Evolutionary conservation across 1,140 invertebrate species (phyloP), one percentile per base, ranked within the genome.

Genomic region (Elysia chlorotica): DNA sequence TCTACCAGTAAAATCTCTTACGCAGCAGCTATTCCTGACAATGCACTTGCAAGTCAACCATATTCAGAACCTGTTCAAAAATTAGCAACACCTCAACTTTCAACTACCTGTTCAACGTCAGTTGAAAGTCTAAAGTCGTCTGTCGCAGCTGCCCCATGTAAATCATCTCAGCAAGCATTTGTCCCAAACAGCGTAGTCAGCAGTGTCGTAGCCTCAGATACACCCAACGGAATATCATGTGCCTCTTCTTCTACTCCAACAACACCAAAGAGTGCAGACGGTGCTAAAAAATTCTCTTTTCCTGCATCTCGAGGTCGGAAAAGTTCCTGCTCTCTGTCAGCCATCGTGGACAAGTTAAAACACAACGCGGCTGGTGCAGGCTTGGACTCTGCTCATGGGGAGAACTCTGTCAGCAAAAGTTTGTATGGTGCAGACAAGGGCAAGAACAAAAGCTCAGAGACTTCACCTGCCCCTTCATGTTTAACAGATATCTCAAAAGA

Each of bases 261-360:
- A 62, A 61, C 36, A 10, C 6, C 62, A 21, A 38, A 41, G 62
- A 37, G 53, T 71, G 65, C 65, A 35, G 75, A 41, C 62, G 61
- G 37, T 71, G 57, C 17, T 33, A 70, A 63, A 48, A 69, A 33
- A 48, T 63, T 38, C 30, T 57, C 25, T 10, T 38, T 54, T 41
- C 65, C 73, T 30, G 69, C 68, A 81, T 88, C 90, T 19, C 74
- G 76, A 37, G 76, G 68, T 86, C 89, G 92, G 63, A 95, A 95
- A 85, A 91, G 92, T 56, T 94, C 93, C 0, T n/a, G n/a, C n/a
- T n/a, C n/a, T n/a, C 87, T 96, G 2, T 93, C 92, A 71, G 94
- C 94, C 0, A 93, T 96, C 0, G 93, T 96, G 70, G 94, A 96
- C 80, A 95, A 95, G 82, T 83, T 96, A 14, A 93, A 71, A 33